phyloP scores from a whole-genome alignment of 2,113 vertebrate genomes.

The Tympanuchus pallidicinctus region DNA sequence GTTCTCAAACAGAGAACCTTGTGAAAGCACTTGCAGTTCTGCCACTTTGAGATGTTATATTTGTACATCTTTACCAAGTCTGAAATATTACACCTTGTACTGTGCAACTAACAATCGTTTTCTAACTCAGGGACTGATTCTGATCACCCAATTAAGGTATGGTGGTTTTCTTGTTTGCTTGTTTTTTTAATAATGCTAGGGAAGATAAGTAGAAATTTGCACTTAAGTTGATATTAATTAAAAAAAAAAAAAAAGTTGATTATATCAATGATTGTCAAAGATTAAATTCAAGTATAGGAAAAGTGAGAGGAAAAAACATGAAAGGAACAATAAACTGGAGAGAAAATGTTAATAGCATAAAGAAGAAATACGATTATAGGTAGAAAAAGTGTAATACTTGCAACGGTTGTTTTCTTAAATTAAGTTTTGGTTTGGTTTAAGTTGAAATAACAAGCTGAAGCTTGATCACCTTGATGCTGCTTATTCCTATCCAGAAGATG shows the following conservation, averaged over 20 bases:
- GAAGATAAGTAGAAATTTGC: not conserved
- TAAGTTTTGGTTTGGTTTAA: not conserved
- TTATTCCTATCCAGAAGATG: slow-evolving; percentile 33
- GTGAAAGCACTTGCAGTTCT: not conserved
- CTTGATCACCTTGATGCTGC: not conserved
- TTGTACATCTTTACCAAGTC: not conserved
- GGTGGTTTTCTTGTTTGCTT: not conserved
- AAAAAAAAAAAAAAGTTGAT: not conserved
- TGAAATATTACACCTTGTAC: not conserved
- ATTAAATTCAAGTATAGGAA: not conserved
- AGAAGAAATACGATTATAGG: not conserved
- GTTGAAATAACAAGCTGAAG: not conserved
- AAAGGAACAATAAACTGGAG: not conserved
- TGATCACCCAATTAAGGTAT: not conserved
- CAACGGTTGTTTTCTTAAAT: not conserved
- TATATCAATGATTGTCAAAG: not conserved
- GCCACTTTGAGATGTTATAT: not conserved
- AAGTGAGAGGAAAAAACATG: not conserved
- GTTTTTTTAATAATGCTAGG: not conserved
- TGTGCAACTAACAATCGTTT: not conserved
- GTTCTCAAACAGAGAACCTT: not conserved
- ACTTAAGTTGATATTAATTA: not conserved
- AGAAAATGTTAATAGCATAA: not conserved
- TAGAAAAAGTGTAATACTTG: not conserved
- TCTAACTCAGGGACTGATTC: not conserved